Evolutionary conservation across 2,797 vertebrate species (phyloP).

Genomic region (Anas capensis): DNA sequence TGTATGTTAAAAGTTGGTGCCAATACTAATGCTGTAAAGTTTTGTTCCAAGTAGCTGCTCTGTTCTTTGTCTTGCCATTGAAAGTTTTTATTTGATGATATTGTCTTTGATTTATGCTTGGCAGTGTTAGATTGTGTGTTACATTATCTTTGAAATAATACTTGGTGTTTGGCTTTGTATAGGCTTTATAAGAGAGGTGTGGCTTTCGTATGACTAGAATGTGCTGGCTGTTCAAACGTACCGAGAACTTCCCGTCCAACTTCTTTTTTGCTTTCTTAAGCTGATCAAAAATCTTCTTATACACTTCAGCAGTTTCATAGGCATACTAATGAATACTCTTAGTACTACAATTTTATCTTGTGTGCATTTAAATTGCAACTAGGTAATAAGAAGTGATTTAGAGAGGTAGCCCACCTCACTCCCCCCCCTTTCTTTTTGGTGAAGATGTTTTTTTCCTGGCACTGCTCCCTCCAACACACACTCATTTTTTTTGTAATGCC

Average conservation of each 20-base stretch:
- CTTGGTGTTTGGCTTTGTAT: neutral
- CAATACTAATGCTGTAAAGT: neutral
- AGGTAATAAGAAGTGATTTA: neutral
- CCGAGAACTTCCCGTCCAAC: neutral
- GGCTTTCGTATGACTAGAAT: neutral
- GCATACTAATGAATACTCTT: neutral
- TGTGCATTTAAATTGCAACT: neutral
- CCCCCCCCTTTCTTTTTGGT: rapidly evolving
- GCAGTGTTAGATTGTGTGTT: neutral
- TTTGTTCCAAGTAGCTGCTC: neutral
- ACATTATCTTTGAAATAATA: neutral
- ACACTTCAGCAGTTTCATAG: neutral
- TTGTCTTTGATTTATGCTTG: neutral
- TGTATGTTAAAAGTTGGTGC: neutral
- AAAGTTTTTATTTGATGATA: neutral
- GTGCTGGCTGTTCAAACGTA: neutral
- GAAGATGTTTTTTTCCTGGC: neutral
- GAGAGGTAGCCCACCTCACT: neutral
- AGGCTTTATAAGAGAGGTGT: neutral
- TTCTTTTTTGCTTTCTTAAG: neutral
- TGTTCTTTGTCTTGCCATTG: neutral
- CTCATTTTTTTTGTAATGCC: neutral
- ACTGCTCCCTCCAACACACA: neutral
- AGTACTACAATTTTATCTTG: neutral
- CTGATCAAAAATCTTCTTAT: neutral